Conservation (phyloP, 2,888 invertebrate species). For the Folsomia manolachei region DNA sequence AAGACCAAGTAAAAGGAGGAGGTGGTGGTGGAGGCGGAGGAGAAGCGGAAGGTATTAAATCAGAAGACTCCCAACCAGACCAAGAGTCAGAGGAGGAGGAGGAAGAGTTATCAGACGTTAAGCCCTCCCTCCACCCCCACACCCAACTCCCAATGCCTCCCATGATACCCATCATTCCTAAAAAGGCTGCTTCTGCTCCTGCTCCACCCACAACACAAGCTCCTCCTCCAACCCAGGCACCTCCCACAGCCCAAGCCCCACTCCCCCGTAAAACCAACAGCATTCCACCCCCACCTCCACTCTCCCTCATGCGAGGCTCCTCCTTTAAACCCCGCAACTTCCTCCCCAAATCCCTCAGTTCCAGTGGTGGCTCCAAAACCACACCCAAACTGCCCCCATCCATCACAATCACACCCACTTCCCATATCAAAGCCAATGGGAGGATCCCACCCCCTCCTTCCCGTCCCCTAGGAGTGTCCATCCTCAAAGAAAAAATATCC, state of each 20-base stretch:
- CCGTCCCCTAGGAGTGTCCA: neutral
- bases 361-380: conserved; percentile 29
- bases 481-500: neutral
- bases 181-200: neutral
- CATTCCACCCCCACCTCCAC: conserved; percentile 12
- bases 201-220: neutral
- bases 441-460: too few relatives aligned
- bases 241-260: neutral
- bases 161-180: conserved; percentile 7
- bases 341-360: conserved; percentile 21
- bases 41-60: neutral
- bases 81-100: neutral
- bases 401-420: neutral
- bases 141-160: neutral
- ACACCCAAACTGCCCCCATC: conserved; percentile 14
- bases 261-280: neutral
- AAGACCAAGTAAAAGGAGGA: conserved; percentile 10
- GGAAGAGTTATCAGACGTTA: neutral
- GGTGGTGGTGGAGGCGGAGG: neutral
- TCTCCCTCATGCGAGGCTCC: neutral
- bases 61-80: neutral
- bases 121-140: neutral
- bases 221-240: too few relatives aligned
- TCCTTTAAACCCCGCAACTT: neutral
- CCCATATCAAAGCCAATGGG: neutral